phyloP scores from a whole-genome alignment of 2,113 vertebrate genomes.

The Siniperca chuatsi region DNA sequence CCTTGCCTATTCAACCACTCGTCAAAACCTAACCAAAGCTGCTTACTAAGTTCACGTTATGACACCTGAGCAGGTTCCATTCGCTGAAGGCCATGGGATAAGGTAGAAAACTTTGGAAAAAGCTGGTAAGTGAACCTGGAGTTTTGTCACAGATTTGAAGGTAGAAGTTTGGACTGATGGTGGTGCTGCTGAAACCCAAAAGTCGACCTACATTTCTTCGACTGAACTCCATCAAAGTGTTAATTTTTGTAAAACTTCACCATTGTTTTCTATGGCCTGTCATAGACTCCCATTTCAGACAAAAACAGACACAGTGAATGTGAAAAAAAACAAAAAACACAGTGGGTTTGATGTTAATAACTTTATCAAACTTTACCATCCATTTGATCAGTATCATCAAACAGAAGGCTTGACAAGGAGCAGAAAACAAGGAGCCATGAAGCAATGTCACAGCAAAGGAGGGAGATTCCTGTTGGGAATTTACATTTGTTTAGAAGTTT shows the following conservation, averaged over 20 bases:
- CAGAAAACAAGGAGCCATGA: neutral
- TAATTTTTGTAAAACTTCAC: neutral
- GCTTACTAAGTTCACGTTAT: too few relatives aligned
- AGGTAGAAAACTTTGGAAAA: neutral
- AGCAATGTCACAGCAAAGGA: neutral
- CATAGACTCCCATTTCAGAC: neutral
- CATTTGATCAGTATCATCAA: constrained; percentile 30
- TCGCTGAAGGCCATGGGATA: neutral
- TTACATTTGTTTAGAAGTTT: constrained; percentile 28
- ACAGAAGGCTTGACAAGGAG: constrained; percentile 12
- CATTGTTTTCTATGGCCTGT: neutral
- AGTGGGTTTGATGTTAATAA: neutral
- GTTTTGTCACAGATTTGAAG: neutral
- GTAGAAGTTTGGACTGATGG: neutral
- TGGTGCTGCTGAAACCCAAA: neutral
- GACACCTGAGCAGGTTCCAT: too few relatives aligned
- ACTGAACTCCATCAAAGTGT: neutral
- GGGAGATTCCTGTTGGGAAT: neutral
- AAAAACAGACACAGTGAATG: neutral
- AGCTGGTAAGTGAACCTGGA: neutral
- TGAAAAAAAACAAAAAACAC: neutral
- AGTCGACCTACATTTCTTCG: neutral
- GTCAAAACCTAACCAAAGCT: too few relatives aligned
- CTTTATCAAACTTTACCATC: neutral
- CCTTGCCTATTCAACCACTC: too few relatives aligned